Percentiles rank a stretch among this genome's conserved stretches.
Conservation (phyloP, 2,888 invertebrate species). For the Neoscelio sp. region DNA sequence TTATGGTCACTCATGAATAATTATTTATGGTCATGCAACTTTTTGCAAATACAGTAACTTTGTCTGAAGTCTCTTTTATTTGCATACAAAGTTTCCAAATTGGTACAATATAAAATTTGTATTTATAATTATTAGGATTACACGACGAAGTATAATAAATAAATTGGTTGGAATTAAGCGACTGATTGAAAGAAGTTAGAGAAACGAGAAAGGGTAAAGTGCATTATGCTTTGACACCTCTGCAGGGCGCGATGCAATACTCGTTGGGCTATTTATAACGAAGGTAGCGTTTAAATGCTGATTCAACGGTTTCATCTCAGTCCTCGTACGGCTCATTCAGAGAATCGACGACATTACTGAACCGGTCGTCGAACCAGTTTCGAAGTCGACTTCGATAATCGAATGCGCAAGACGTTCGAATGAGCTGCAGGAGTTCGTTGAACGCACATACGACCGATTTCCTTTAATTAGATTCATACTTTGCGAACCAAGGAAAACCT, state of each 20-base stretch:
- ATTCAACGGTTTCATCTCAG: constrained; percentile 69
- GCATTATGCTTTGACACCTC: constrained; percentile 23
- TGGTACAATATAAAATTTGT: too few species aligned
- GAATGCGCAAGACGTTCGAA: constrained; percentile 35
- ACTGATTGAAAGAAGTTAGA: constrained; percentile 12
- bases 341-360: constrained; percentile 56
- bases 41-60: too few species aligned
- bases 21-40: too few species aligned
- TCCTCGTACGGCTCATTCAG: constrained; percentile 37
- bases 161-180: constrained; percentile 7
- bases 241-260: constrained; percentile 41
- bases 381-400: constrained; percentile 55
- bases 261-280: constrained; percentile 74
- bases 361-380: constrained; percentile 71
- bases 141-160: not conserved
- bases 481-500: too few species aligned
- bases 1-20: too few species aligned
- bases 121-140: too few species aligned
- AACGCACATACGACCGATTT: constrained; percentile 54
- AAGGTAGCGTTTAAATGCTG: constrained; percentile 68
- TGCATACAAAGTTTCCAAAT: too few species aligned
- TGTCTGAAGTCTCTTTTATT: too few species aligned
- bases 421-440: constrained; percentile 43
- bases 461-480: constrained; percentile 27
- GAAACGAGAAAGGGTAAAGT: constrained; percentile 13